phyloP scores from a whole-genome alignment of 1,140 invertebrate species.

The Streblospio benedicti region DNA sequence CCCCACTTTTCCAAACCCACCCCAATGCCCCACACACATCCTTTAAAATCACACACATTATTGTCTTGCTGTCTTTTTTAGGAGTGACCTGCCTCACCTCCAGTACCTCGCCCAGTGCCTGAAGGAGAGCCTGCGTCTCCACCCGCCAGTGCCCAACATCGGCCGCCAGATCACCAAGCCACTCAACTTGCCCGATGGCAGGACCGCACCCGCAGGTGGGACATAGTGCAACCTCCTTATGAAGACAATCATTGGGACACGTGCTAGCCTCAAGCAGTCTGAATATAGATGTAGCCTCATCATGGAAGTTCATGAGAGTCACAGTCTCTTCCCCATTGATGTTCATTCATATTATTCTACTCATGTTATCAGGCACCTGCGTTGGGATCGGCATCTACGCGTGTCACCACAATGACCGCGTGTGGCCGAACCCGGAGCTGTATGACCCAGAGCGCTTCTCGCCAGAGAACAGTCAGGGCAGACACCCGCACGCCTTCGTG shows the following conservation, averaged over 20 bases:
- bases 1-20: too few relatives aligned
- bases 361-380: conserved; percentile 18
- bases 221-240: too few relatives aligned
- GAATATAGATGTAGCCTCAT: too few relatives aligned
- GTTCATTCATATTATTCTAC: too few relatives aligned
- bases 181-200: conserved; percentile 20
- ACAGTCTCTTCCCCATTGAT: too few relatives aligned
- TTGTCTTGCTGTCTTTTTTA: conserved; percentile 11
- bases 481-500: conserved; percentile 19
- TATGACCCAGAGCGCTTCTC: conserved; percentile 24
- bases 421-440: conserved; percentile 24
- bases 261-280: too few relatives aligned
- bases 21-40: too few relatives aligned
- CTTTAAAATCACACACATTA: neutral
- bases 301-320: too few relatives aligned
- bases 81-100: conserved; percentile 32
- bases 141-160: conserved; percentile 56
- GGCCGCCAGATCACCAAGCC: conserved; percentile 62
- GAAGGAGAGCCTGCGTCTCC: conserved; percentile 44
- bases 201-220: neutral
- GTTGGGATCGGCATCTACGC: conserved; percentile 17
- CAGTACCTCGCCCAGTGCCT: conserved; percentile 43
- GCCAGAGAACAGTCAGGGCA: conserved; percentile 21
- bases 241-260: too few relatives aligned
- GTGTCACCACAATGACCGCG: conserved; percentile 21